A percentile compares a stretch with the other conserved stretches of the same genome.
These are phyloP conservation scores for Agriopis marginaria DNA, from an alignment of 2,888 invertebrate species.

Conservation along the genomic window DNA sequence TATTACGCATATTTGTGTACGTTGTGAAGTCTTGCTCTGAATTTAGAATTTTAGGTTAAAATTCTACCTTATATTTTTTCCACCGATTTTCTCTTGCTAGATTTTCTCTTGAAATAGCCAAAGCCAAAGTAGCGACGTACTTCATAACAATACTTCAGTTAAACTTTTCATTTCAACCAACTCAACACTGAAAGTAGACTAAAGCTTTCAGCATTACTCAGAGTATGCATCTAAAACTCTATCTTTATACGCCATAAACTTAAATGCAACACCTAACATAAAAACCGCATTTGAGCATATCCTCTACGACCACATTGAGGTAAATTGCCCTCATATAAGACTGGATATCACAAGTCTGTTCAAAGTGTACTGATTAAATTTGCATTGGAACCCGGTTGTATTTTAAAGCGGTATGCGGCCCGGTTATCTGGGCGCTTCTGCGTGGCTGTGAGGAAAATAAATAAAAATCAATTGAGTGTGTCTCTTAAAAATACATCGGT, in stretches of 20 bases:
- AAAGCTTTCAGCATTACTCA: conserved; percentile 7
- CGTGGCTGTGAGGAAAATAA: conserved; percentile 43
- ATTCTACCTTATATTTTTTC: too few relatives aligned
- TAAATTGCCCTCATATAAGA: conserved; percentile 41
- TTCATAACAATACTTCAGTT: background rate
- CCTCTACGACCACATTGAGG: conserved; percentile 34
- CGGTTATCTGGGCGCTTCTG: conserved; percentile 49
- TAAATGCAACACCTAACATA: conserved; percentile 19
- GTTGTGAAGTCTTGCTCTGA: too few relatives aligned
- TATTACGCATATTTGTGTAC: too few relatives aligned
- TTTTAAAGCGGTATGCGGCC: conserved; percentile 49
- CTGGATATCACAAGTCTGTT: conserved; percentile 42
- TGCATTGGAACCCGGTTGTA: conserved; percentile 55
- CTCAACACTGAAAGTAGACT: background rate
- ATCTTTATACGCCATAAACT: conserved; percentile 22
- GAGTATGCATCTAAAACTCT: conserved; percentile 4
- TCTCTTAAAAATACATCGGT: conserved; percentile 29
- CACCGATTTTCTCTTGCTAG: too few relatives aligned
- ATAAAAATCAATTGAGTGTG: conserved; percentile 44
- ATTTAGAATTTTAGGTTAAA: background rate
- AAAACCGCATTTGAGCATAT: conserved; percentile 26
- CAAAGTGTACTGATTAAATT: conserved; percentile 59
- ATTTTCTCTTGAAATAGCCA: too few relatives aligned
- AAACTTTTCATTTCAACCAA: background rate
- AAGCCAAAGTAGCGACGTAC: too few relatives aligned